Conservation (phyloP, 1,140 invertebrate genomes). For the Ceratosolen fusciceps region DNA sequence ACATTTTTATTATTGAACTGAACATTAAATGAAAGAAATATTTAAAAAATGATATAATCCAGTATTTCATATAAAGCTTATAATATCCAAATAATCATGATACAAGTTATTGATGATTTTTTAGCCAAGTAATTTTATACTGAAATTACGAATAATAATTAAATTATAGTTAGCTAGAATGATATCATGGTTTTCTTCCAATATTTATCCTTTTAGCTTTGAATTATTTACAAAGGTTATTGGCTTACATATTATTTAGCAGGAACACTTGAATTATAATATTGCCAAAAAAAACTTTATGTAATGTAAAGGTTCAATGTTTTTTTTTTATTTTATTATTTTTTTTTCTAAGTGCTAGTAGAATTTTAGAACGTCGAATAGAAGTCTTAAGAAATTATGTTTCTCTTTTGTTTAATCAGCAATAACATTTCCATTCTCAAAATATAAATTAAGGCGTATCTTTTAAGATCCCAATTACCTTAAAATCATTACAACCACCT, state of each 20-base stretch:
- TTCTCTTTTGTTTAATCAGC: neutral
- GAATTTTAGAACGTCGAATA: neutral
- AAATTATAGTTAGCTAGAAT: no score
- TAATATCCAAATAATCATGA: neutral
- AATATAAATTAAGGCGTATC: neutral
- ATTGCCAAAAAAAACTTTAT: neutral
- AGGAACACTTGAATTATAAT: neutral
- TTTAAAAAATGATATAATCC: neutral
- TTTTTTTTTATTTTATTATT: neutral
- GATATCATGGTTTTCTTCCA: no score
- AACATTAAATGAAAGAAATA: slow-evolving; percentile 1
- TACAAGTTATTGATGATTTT: slow-evolving; percentile 1
- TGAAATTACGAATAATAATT: no score
- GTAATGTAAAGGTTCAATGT: neutral
- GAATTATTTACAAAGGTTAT: neutral
- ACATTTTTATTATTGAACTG: neutral
- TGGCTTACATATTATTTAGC: neutral
- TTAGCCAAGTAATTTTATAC: neutral
- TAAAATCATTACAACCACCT: no score
- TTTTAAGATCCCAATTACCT: neutral
- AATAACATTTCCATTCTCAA: neutral
- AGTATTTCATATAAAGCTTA: neutral
- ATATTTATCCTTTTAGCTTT: neutral
- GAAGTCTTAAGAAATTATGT: neutral
- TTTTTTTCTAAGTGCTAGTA: neutral